phyloP scores from a whole-genome alignment of 1,140 invertebrate species.

The Helicorthomorpha holstii region DNA sequence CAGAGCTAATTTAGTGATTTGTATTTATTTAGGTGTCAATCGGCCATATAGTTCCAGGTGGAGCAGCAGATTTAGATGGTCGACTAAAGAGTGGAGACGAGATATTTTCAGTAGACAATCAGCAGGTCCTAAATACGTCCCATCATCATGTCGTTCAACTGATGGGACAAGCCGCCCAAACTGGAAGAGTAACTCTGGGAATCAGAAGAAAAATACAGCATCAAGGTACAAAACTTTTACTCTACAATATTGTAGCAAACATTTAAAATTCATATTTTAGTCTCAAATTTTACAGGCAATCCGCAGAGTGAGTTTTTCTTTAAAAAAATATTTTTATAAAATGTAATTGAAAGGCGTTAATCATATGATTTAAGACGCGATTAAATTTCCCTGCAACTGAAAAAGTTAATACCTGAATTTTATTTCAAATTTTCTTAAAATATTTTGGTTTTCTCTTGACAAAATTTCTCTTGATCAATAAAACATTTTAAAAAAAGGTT shows the following conservation, averaged over 20 bases:
- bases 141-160: constrained; percentile 78
- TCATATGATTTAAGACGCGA: too few relatives aligned
- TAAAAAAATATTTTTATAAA: too few relatives aligned
- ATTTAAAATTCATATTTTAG: too few relatives aligned
- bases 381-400: too few relatives aligned
- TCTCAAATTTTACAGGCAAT: too few relatives aligned
- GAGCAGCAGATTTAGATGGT: constrained; percentile 75
- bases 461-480: too few relatives aligned
- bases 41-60: constrained; percentile 83
- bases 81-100: constrained; percentile 71
- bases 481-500: too few relatives aligned
- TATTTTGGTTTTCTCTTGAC: too few relatives aligned
- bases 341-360: too few relatives aligned
- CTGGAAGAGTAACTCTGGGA: constrained; percentile 55
- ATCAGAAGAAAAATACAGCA: constrained; percentile 33
- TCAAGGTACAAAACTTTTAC: constrained; percentile 14
- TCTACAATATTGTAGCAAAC: too few relatives aligned
- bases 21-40: constrained; percentile 50
- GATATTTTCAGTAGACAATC: constrained; percentile 69
- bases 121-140: constrained; percentile 63
- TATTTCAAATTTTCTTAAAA: too few relatives aligned
- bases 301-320: constrained; percentile 13
- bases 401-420: too few relatives aligned
- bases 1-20: neutral
- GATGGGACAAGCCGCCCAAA: constrained; percentile 64